Evolutionary conservation across 2,888 invertebrate species (phyloP).

Genomic region (Clostera curtula): DNA sequence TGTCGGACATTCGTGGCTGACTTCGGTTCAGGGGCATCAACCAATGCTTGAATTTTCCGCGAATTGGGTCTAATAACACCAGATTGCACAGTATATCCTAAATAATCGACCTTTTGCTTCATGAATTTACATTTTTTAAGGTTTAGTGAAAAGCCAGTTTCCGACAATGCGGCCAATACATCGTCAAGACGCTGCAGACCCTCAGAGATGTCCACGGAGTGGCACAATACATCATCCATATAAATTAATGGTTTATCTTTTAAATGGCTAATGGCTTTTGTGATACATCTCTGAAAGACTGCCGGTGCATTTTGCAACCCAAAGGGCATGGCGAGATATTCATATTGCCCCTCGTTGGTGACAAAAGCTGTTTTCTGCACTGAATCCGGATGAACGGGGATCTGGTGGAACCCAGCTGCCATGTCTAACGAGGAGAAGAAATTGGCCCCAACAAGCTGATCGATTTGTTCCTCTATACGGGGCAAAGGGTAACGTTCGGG

Average conservation of each 20-base stretch:
- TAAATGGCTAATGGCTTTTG: no score
- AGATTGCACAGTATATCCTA: slow-evolving; percentile 9
- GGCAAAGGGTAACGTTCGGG: slow-evolving; percentile 16
- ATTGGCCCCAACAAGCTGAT: slow-evolving; percentile 11
- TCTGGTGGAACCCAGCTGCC: slow-evolving; percentile 31
- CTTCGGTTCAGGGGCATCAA: slow-evolving; percentile 7
- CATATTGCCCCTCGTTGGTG: slow-evolving; percentile 13
- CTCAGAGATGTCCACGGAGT: no score
- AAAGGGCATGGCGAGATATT: slow-evolving; percentile 27
- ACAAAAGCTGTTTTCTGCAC: slow-evolving; percentile 12
- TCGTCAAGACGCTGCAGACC: slow-evolving; percentile 2
- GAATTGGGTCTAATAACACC: slow-evolving; percentile 16
- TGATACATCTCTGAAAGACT: slow-evolving; percentile 31
- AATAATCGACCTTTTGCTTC: slow-evolving; percentile 9
- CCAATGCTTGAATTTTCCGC: slow-evolving; percentile 14
- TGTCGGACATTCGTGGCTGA: slow-evolving; percentile 14
- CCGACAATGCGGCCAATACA: slow-evolving; percentile 5
- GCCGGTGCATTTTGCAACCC: slow-evolving; percentile 34
- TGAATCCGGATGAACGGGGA: slow-evolving; percentile 10
- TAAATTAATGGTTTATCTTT: no score
- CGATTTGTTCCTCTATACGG: slow-evolving; percentile 12
- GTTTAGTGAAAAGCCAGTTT: slow-evolving; percentile 16
- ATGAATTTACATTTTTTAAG: slow-evolving; percentile 11
- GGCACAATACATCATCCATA: no score
- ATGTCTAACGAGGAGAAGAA: slow-evolving; percentile 28